Base-by-base conservation (phyloP, 2,797 vertebrate species). In the Coreius guichenoti region DNA sequence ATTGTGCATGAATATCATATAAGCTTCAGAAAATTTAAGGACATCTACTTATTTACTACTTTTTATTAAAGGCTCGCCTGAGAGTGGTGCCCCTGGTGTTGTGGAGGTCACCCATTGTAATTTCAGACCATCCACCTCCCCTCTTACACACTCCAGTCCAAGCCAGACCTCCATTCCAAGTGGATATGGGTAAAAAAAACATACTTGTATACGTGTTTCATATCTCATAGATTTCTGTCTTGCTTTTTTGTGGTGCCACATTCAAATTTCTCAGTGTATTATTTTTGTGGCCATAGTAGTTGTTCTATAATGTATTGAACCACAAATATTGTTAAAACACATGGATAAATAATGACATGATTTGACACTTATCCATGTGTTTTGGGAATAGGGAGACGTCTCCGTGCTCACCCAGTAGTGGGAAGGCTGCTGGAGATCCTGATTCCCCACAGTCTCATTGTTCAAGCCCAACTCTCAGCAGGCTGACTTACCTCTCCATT, bases 131-230 rank as follows among this genome's bases (percentile, higher is more conserved):
- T 98, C 97, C 80, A 97, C 97, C 33, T 97, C 96, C 81, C 98
- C 98, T 7, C 94, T 99, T 36, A 99, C 95, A 78, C 98, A 99
- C 91, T 99, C 98, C 58, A 99, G 98, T 88, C 98, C 98, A 63
- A 98, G 97, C 91, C 97, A 99, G 74, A 91, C 93, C 58, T 97
- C 96, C 36, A 90, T 93, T 91, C 93, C 95, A 81, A 92, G 89
- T 6, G 89, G 91, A 80, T 90, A 95, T 8, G 23, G 94, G 95
- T 96, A 93, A 67, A 72, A 61, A 67, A 67, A 83, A 73, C 2
- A 33, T 1, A 5, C 43, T 45, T 51, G 0, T 74, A 29, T 19
- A 65, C 63, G 17, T 8, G 13, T 8, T 33, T 72, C 8, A 33
- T 33, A 76, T 56, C 31, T 23, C 4, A 51, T 5, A 51, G 3